A percentile compares a stretch with the other conserved stretches of the same genome.
Conservation (phyloP, 1,140 invertebrate genomes). For the Phthorimaea operculella region DNA sequence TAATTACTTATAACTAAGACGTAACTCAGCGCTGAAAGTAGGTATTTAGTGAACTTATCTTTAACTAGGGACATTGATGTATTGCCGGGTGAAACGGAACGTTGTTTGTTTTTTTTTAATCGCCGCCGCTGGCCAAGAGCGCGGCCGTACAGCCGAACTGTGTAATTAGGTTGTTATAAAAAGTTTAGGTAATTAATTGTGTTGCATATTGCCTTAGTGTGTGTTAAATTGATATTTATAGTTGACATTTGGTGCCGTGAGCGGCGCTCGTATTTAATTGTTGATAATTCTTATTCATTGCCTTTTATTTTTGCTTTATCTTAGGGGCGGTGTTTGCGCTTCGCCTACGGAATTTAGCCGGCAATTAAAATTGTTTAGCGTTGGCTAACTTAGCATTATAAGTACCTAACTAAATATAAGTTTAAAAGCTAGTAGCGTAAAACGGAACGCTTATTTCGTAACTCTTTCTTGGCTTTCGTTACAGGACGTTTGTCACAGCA, state of each 20-base stretch:
- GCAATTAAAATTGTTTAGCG: slow-evolving; percentile 5
- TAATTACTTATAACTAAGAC: slow-evolving; percentile 61
- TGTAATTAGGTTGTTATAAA: slow-evolving; percentile 52
- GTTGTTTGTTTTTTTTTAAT: slow-evolving; percentile 31
- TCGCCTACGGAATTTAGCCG: background rate
- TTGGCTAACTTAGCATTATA: background rate
- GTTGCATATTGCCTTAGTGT: slow-evolving; percentile 26
- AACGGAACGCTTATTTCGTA: too few species aligned
- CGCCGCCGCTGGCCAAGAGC: slow-evolving; percentile 19
- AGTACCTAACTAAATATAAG: too few species aligned
- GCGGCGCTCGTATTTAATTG: slow-evolving; percentile 28
- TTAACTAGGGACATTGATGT: slow-evolving; percentile 45
- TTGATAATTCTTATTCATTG: slow-evolving; percentile 32
- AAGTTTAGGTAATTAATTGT: slow-evolving; percentile 54
- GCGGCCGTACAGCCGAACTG: slow-evolving; percentile 30
- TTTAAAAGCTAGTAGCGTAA: too few species aligned
- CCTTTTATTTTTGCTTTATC: slow-evolving; percentile 8
- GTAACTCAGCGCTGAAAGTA: slow-evolving; percentile 52
- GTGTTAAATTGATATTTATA: slow-evolving; percentile 51
- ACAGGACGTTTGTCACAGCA: too few species aligned
- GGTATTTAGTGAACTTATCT: slow-evolving; percentile 53
- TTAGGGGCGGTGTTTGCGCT: background rate
- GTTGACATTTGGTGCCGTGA: slow-evolving; percentile 47
- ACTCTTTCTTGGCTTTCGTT: too few species aligned
- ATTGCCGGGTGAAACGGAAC: slow-evolving; percentile 41